Percentiles rank a stretch among this genome's conserved stretches.
Conservation (phyloP, 2,888 invertebrate species). For the Liopterus haemorrhoidalis region DNA sequence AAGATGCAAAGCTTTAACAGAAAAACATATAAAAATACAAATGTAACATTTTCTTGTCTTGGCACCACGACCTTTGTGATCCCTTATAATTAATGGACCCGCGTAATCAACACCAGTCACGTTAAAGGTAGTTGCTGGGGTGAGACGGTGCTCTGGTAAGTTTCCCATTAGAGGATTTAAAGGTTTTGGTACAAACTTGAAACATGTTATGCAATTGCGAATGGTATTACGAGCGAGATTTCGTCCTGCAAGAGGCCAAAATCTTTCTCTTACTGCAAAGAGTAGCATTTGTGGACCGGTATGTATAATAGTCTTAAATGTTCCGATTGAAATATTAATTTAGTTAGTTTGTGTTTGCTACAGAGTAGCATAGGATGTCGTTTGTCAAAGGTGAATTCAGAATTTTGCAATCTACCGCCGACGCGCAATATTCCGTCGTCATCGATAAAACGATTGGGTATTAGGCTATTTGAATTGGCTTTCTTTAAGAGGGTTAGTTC, state of each 20-base stretch:
- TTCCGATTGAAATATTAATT: conserved; percentile 6
- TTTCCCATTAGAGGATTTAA: conserved; percentile 15
- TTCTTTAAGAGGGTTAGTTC: not conserved
- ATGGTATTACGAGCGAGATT: not conserved
- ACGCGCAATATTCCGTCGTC: not conserved
- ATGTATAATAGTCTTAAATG: conserved; percentile 1
- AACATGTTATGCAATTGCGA: conserved; percentile 24
- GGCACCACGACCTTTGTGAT: not conserved
- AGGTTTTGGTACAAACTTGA: conserved; percentile 17
- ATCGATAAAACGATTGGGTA: not conserved
- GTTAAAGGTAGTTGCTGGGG: conserved; percentile 1
- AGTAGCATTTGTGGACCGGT: not conserved
- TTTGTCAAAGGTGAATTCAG: not conserved
- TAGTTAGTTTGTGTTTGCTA: conserved; percentile 1
- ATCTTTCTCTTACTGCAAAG: not conserved
- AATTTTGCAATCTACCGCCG: not conserved
- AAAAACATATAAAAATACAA: too few species aligned
- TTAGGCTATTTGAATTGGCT: not conserved
- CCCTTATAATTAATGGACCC: not conserved
- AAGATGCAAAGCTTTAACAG: too few species aligned
- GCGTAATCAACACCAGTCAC: not conserved
- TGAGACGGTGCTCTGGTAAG: not conserved
- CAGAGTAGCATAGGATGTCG: not conserved
- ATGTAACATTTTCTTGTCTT: too few species aligned
- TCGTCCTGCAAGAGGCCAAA: not conserved